These are phyloP conservation scores for Vulpes ferrilata DNA, from an alignment of 2,113 vertebrate genomes.

Conservation along the genomic window DNA sequence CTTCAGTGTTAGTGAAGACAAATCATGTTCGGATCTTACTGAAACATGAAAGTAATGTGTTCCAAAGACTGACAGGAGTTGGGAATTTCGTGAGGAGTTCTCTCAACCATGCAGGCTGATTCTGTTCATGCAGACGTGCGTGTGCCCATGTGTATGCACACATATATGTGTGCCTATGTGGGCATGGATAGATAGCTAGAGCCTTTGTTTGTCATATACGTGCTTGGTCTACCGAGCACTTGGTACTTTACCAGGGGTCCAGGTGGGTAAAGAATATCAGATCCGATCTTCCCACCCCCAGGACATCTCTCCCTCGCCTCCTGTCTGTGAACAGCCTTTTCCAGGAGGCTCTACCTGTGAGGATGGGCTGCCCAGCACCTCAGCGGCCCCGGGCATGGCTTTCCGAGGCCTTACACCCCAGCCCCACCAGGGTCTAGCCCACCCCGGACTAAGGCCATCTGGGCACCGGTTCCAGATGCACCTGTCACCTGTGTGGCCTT, in stretches of 20 bases:
- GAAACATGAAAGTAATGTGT: neutral
- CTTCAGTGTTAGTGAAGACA: neutral
- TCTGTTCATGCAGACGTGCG: neutral
- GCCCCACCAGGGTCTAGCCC: too few species aligned
- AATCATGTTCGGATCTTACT: neutral
- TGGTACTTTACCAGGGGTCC: neutral
- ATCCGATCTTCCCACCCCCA: neutral
- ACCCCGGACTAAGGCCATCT: neutral
- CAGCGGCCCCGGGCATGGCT: neutral
- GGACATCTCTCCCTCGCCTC: neutral
- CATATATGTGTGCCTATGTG: accelerated
- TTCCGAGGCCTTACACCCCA: neutral
- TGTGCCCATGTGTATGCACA: neutral
- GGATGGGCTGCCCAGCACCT: neutral
- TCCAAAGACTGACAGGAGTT: neutral
- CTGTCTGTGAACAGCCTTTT: neutral
- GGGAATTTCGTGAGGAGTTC: neutral
- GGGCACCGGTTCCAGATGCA: neutral
- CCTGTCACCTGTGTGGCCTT: neutral
- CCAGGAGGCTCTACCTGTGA: accelerated
- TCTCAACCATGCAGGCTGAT: neutral
- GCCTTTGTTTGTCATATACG: neutral
- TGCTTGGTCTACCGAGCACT: neutral
- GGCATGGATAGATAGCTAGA: neutral
- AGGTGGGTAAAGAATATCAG: neutral